Evolutionary conservation across 2,113 vertebrate species (phyloP).

Genomic region (Salvator merianae): DNA sequence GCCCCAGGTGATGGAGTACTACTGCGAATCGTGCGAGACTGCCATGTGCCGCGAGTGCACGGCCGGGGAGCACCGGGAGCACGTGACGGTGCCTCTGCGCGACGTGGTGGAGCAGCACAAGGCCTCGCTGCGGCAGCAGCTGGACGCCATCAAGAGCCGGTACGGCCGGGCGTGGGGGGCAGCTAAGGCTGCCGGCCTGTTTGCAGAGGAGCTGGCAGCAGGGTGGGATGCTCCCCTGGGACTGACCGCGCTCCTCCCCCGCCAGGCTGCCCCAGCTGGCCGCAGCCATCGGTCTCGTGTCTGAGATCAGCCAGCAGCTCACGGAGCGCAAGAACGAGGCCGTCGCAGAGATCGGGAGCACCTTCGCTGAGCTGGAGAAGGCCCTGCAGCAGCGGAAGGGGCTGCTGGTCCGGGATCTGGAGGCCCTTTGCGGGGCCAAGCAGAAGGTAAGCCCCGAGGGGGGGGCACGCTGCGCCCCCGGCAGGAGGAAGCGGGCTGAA

Average conservation of each 20-base stretch:
- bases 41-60: conserved; percentile 96
- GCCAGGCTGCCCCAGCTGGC: conserved; percentile 89
- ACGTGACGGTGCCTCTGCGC: conserved; percentile 87
- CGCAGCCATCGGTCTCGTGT: conserved; percentile 86
- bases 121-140: conserved; percentile 87
- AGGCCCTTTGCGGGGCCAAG: conserved; percentile 83
- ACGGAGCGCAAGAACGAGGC: conserved; percentile 86
- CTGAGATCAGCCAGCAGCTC: conserved; percentile 90
- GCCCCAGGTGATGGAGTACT: conserved; percentile 93
- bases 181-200: background rate
- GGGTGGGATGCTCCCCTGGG: conserved; percentile 21
- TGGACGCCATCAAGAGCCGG: conserved; percentile 88
- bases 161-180: background rate
- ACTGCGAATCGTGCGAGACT: conserved; percentile 96
- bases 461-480: background rate
- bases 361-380: conserved; percentile 90
- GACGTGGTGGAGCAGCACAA: conserved; percentile 96
- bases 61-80: conserved; percentile 90
- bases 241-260: background rate
- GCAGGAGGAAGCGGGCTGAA: too few species aligned
- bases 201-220: too few species aligned
- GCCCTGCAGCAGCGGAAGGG: conserved; percentile 87
- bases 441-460: conserved; percentile 81
- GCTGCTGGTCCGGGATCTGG: conserved; percentile 85
- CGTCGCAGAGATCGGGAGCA: conserved; percentile 83